Evolutionary conservation across 2,113 vertebrate species (phyloP).

Genomic region (Micronycteris hirsuta): DNA sequence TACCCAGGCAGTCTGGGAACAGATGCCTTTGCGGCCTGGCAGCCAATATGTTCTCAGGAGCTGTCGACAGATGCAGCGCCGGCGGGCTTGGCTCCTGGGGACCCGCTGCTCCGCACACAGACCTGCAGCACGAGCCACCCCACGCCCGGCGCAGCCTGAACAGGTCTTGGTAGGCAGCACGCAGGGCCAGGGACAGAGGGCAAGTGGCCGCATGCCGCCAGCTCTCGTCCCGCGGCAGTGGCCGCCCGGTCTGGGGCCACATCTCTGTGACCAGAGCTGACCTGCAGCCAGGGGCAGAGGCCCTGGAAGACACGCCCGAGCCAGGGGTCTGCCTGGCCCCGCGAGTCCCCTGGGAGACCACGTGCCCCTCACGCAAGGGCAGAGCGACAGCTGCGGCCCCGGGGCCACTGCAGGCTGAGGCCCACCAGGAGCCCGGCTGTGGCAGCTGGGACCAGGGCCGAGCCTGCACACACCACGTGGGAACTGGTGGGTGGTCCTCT

Average conservation of each 20-base stretch:
- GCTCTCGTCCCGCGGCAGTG: neutral
- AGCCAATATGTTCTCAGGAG: constrained; percentile 2
- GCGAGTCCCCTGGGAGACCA: neutral
- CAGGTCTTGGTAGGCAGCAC: neutral
- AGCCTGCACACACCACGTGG: fast-evolving
- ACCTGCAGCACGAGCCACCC: neutral
- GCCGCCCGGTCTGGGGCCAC: neutral
- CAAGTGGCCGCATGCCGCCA: fast-evolving
- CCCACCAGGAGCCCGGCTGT: neutral
- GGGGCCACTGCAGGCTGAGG: no score
- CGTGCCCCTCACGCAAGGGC: neutral
- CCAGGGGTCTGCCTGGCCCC: neutral
- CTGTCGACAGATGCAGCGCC: neutral
- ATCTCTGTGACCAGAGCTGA: neutral
- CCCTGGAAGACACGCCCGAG: neutral
- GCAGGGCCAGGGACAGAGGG: neutral
- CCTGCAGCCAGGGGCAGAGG: neutral
- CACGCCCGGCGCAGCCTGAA: neutral
- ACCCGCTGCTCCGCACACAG: neutral
- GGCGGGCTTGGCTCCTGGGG: neutral
- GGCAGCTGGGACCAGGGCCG: no score
- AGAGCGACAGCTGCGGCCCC: neutral
- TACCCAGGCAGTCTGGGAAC: constrained; percentile 52
- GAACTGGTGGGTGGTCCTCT: fast-evolving
- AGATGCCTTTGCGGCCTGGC: constrained; percentile 59